Evolutionary conservation across 2,113 vertebrate species (phyloP).

Genomic region (Motacilla tschutschensis): DNA sequence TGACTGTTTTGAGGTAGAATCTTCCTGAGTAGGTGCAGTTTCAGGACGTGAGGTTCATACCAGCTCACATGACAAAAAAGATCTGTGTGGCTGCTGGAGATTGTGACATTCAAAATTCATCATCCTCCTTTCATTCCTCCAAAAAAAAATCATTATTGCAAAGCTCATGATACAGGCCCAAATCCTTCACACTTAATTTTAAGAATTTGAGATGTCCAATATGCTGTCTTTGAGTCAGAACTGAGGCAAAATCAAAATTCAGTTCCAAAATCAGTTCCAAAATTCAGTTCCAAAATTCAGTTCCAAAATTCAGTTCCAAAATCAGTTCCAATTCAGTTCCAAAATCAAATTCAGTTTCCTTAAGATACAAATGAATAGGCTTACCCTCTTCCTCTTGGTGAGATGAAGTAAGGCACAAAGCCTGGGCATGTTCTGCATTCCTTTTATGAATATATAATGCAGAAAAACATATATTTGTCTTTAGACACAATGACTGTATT

Average conservation of each 20-base stretch:
- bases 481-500: background rate
- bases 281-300: no score
- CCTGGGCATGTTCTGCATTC: background rate
- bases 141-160: background rate
- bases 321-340: no score
- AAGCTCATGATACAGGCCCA: background rate
- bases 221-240: rapidly evolving
- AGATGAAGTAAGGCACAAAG: background rate
- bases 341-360: background rate
- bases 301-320: no score
- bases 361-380: background rate
- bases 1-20: background rate
- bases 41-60: background rate
- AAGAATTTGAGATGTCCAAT: background rate
- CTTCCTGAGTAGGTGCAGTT: background rate
- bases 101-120: background rate
- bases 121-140: background rate
- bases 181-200: background rate
- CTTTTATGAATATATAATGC: background rate
- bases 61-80: background rate
- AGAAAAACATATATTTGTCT: background rate
- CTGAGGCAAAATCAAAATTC: no score
- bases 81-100: background rate
- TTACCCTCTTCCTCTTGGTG: background rate
- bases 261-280: rapidly evolving